Conservation (phyloP, 2,888 invertebrate genomes). For the Cephus spinipes region DNA sequence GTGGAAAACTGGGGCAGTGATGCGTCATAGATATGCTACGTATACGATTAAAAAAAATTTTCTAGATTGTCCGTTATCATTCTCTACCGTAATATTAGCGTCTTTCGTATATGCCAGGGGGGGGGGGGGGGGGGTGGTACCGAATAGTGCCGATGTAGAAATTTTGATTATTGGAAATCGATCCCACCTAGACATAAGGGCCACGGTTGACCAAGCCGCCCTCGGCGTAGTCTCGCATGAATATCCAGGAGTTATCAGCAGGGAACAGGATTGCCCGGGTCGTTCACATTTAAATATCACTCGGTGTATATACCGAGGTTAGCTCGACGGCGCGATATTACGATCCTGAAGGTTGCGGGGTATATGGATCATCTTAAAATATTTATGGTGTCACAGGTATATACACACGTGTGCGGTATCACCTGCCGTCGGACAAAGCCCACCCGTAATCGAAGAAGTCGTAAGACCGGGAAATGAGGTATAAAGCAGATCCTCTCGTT, state of each 20-base stretch:
- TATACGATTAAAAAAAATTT: neutral
- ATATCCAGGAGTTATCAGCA: constrained; percentile 1
- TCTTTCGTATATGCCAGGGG: neutral
- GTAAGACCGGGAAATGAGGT: neutral
- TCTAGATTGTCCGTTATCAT: neutral
- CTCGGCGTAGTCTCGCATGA: constrained; percentile 6
- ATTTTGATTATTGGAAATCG: constrained; percentile 55
- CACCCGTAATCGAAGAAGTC: neutral
- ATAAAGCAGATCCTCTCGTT: neutral
- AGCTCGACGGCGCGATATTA: constrained; percentile 17
- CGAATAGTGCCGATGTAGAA: neutral
- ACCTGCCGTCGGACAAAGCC: neutral
- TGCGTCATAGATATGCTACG: neutral
- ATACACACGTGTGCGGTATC: neutral
- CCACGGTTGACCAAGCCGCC: neutral
- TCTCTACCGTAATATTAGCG: neutral
- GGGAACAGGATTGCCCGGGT: constrained; percentile 12
- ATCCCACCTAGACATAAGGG: constrained; percentile 24
- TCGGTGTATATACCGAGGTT: constrained; percentile 13
- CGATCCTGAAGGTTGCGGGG: constrained; percentile 19
- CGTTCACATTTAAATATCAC: constrained; percentile 51
- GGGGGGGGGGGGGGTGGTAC: neutral
- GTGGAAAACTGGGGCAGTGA: neutral
- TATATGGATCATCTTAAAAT: constrained; percentile 15
- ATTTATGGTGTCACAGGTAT: neutral